Base-by-base conservation (phyloP, 2,797 vertebrate species). In the Halcyon smyrnensis region DNA sequence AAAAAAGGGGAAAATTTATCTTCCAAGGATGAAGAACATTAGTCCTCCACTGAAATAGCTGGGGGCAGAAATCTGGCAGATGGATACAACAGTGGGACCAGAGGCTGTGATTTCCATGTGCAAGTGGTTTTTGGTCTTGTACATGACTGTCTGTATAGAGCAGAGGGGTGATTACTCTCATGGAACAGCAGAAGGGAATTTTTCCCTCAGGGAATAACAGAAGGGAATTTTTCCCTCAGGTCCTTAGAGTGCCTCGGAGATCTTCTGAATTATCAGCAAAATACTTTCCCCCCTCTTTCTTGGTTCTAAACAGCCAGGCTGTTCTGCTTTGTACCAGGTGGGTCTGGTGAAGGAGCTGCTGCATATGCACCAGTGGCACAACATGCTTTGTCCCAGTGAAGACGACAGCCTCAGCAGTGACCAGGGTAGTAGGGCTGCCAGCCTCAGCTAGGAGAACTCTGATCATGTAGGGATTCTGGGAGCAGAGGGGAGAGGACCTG, bases 61-160 rank as follows among this genome's bases (percentile, higher is more conserved):
- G 5, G 15, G 37, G 36, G 27, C 6, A 67, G 51, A 82, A 93
- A 53, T 74, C 27, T 85, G 75, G 16, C 39, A 89, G 50, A 71
- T 12, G 16, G 34, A 16, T 69, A 45, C 0, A 2, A 76, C 13
- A 0, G 0, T 51, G 63, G 39, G 41, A 51, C 32, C 4, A 15
- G 37, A 69, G 59, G 25, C 25, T 87, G 41, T 63, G 46, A 20
- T 82, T 90, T 92, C 25, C 1, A 0, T 17, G 12, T 41, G 41
- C 36, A 70, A 94, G 12, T 11, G 3, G 1, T 0, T 11, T n/a
- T 65, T 75, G 88, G 19, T 15, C 37, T 32, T 5, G 1, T 34
- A 12, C 6, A 2, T 1, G 8, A 34, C 20, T 2, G 3, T 51
- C 28, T 74, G 11, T 37, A 8, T 63, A 16, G 12, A 73, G 59